Conservation (phyloP, 2,113 vertebrate genomes). For the Macquaria australasica region DNA sequence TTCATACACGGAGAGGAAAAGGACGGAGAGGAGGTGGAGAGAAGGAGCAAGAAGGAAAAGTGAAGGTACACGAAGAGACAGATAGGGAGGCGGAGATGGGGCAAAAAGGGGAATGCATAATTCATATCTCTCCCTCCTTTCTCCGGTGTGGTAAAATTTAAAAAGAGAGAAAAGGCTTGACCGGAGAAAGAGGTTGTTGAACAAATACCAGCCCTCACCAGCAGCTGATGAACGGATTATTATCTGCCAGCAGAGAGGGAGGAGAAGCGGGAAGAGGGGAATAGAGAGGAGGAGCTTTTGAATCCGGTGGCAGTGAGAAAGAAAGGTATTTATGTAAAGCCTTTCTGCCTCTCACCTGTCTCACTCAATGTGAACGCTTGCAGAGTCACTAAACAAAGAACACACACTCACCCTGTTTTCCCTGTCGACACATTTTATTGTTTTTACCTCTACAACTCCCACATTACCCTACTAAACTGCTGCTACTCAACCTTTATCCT, state of each 20-base stretch:
- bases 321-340: slow-evolving; percentile 68
- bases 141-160: slow-evolving; percentile 34
- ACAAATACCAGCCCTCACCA: slow-evolving; percentile 50
- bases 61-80: slow-evolving; percentile 45
- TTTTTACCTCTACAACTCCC: slow-evolving; percentile 44
- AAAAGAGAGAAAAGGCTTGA: slow-evolving; percentile 37
- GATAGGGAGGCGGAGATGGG: slow-evolving; percentile 52
- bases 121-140: slow-evolving; percentile 45
- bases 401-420: slow-evolving; percentile 44
- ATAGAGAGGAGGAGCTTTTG: slow-evolving; percentile 42
- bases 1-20: slow-evolving; percentile 36
- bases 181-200: slow-evolving; percentile 17
- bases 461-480: slow-evolving; percentile 50
- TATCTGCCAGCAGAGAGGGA: slow-evolving; percentile 47
- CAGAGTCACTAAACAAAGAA: slow-evolving; percentile 42
- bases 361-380: slow-evolving; percentile 2
- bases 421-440: slow-evolving; percentile 47
- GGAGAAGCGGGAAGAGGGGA: slow-evolving; percentile 27
- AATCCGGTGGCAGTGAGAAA: slow-evolving; percentile 54
- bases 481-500: slow-evolving; percentile 57
- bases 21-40: slow-evolving; percentile 4
- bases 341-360: slow-evolving; percentile 21
- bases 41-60: slow-evolving; percentile 38
- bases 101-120: slow-evolving; percentile 58
- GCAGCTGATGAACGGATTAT: slow-evolving; percentile 54